These are phyloP conservation scores for Tipula confusa DNA, from an alignment of 2,888 invertebrate genomes.

Conservation along the genomic window DNA sequence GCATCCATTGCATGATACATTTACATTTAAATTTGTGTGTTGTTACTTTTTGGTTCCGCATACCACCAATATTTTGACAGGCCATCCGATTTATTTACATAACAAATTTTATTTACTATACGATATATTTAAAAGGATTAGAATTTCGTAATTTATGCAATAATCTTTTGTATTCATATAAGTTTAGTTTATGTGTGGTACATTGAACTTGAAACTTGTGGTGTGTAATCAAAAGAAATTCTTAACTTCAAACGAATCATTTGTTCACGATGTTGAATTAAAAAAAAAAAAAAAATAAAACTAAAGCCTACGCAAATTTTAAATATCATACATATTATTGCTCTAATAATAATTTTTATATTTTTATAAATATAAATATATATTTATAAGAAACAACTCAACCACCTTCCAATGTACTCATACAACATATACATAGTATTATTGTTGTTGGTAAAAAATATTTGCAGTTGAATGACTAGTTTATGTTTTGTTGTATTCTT, in stretches of 20 bases:
- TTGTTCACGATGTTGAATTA: not conserved
- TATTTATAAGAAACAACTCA: not conserved
- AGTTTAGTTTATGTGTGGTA: not conserved
- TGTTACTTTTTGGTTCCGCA: not conserved
- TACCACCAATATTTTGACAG: not conserved
- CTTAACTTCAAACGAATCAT: conserved; percentile 12
- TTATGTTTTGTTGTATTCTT: not conserved
- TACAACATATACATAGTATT: too few species aligned
- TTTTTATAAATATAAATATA: too few species aligned
- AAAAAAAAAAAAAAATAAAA: not conserved
- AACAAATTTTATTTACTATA: not conserved
- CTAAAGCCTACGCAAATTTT: not conserved
- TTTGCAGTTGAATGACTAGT: not conserved
- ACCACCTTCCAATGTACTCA: not conserved
- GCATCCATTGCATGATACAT: not conserved
- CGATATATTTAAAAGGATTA: not conserved
- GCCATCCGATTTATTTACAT: not conserved
- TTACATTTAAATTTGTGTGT: not conserved
- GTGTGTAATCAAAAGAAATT: not conserved
- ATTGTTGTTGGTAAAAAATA: not conserved
- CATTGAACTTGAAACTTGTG: conserved; percentile 13
- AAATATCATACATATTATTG: not conserved
- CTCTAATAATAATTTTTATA: conserved; percentile 1
- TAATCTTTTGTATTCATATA: not conserved
- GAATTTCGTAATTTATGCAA: not conserved